Evolutionary conservation across 2,113 vertebrate genomes (phyloP).

Genomic region (Chlorodrepanis virens): DNA sequence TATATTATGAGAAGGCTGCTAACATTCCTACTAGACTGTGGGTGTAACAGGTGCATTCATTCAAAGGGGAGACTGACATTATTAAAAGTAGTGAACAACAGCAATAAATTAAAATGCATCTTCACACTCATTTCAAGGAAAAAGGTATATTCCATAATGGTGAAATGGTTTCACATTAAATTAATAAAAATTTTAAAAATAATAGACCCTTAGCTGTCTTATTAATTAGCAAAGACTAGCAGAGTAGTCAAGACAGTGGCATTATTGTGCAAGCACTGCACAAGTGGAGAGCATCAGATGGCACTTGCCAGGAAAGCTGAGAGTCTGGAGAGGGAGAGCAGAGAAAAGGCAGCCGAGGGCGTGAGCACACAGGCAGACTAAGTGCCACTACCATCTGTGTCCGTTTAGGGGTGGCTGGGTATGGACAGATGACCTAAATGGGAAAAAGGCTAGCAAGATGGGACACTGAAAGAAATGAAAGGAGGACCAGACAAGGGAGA

Average conservation of each 20-base stretch:
- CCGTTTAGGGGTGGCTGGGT: background rate
- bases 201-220: background rate
- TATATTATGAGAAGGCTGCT: background rate
- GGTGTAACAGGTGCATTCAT: background rate
- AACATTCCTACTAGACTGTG: background rate
- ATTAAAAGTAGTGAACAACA: background rate
- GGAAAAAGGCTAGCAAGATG: background rate
- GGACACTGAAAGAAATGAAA: background rate
- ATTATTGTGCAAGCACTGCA: background rate
- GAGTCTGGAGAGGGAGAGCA: background rate
- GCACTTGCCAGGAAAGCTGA: background rate
- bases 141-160: background rate
- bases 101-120: background rate
- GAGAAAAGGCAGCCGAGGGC: background rate
- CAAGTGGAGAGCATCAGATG: background rate
- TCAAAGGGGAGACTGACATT: background rate
- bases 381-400: background rate
- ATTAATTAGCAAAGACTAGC: background rate
- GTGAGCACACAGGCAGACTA: background rate
- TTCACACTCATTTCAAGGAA: background rate
- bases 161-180: background rate
- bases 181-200: background rate
- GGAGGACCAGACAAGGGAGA: background rate
- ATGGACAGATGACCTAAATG: rapidly evolving
- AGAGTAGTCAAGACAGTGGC: rapidly evolving